These are phyloP conservation scores for Caradrina kadenii DNA, from an alignment of 2,888 invertebrate genomes.

Conservation along the genomic window DNA sequence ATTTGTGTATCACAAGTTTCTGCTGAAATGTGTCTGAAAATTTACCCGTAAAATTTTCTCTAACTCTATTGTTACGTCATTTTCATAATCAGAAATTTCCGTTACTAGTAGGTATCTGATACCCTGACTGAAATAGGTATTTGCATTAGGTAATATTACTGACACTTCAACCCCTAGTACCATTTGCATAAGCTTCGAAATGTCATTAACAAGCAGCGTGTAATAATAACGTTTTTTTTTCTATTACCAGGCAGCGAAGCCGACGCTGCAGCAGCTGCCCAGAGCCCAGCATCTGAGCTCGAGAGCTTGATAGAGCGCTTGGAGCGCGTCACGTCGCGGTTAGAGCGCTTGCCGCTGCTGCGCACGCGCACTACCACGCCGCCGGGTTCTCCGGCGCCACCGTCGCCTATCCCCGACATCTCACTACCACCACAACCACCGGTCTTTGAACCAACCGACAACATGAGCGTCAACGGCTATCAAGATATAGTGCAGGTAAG, in stretches of 20 bases:
- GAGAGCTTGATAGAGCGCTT: slow-evolving; percentile 93
- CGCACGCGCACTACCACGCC: slow-evolving; percentile 76
- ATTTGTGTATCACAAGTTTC: slow-evolving; percentile 14
- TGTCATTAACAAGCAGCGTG: background rate
- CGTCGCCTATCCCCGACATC: slow-evolving; percentile 72
- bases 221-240: slow-evolving; percentile 17
- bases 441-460: slow-evolving; percentile 72
- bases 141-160: no score
- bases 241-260: slow-evolving; percentile 84
- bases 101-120: no score
- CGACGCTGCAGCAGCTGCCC: slow-evolving; percentile 81
- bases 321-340: slow-evolving; percentile 93
- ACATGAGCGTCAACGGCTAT: slow-evolving; percentile 95
- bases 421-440: slow-evolving; percentile 69
- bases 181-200: background rate
- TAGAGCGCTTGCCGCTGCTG: slow-evolving; percentile 90
- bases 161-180: no score
- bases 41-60: background rate
- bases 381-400: slow-evolving; percentile 76
- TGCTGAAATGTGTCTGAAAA: slow-evolving; percentile 9
- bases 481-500: slow-evolving; percentile 92
- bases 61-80: background rate
- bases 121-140: no score
- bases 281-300: slow-evolving; percentile 90
- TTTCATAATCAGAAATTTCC: no score